Percentiles rank a stretch among this genome's conserved stretches.
phyloP scores from a whole-genome alignment of 2,888 invertebrate species.

The Drosophila algonquin region DNA sequence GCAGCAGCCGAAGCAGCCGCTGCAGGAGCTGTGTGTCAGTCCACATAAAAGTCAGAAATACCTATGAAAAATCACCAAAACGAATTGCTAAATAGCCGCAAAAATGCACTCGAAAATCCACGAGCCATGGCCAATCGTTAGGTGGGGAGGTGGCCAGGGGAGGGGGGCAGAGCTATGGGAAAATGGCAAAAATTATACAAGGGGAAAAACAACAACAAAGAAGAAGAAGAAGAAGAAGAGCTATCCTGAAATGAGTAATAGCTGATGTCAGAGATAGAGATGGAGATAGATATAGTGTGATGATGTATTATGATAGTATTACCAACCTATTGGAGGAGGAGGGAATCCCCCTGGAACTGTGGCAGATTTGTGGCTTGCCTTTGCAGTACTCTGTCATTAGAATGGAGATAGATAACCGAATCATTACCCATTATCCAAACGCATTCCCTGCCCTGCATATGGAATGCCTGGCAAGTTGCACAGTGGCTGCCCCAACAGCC shows the following conservation, averaged over 20 bases:
- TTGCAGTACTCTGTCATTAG: no score
- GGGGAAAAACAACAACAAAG: not conserved
- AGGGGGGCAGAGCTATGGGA: not conserved
- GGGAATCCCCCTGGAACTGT: no score
- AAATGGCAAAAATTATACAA: constrained; percentile 16
- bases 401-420: not conserved
- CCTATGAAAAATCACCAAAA: constrained; percentile 70
- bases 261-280: not conserved
- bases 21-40: constrained; percentile 58
- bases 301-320: no score
- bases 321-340: no score
- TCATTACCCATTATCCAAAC: not conserved
- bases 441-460: constrained; percentile 9
- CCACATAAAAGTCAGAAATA: constrained; percentile 70
- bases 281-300: no score
- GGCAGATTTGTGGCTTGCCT: no score
- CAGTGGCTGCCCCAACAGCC: constrained; percentile 18
- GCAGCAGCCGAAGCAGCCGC: constrained; percentile 63
- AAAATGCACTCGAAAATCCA: constrained; percentile 66
- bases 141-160: not conserved
- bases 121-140: constrained; percentile 60
- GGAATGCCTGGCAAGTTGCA: not conserved
- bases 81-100: constrained; percentile 70
- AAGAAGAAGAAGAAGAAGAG: not conserved
- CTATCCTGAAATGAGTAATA: not conserved